These are phyloP conservation scores for Neolamprologus variostigma DNA, from an alignment of 2,113 vertebrate genomes.

Conservation along the genomic window DNA sequence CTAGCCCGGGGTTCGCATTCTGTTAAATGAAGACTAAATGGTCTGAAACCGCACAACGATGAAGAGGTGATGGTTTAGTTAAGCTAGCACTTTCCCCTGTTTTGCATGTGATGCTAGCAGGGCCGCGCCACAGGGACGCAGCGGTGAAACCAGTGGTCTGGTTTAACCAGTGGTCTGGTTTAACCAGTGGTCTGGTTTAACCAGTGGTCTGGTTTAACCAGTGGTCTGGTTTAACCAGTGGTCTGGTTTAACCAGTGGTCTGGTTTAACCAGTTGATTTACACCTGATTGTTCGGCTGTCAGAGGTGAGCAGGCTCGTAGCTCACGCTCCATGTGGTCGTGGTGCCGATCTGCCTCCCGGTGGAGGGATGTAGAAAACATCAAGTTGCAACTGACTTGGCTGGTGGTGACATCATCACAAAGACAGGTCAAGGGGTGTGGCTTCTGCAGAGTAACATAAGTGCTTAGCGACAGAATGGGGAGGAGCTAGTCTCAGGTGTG, in stretches of 20 bases:
- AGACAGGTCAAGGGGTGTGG: neutral
- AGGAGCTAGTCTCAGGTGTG: constrained; percentile 43
- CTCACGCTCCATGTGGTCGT: neutral
- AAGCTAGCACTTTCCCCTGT: neutral
- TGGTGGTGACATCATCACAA: neutral
- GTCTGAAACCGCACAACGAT: neutral
- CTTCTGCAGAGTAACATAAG: neutral
- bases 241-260: neutral
- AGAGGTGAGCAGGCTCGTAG: neutral
- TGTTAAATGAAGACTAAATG: neutral
- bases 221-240: rapidly evolving
- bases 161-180: neutral
- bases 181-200: neutral
- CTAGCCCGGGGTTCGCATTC: neutral
- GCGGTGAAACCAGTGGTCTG: neutral
- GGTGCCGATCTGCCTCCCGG: neutral
- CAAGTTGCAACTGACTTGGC: neutral
- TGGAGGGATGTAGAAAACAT: neutral
- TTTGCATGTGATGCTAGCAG: neutral
- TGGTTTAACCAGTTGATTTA: neutral
- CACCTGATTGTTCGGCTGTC: neutral
- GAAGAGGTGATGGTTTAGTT: neutral
- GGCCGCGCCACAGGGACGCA: neutral
- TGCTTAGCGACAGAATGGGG: neutral
- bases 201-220: neutral